Percentiles rank a stretch among this genome's conserved stretches.
Evolutionary conservation across 2,797 vertebrate species (phyloP).

Genomic region (Diplodus puntazzo): DNA sequence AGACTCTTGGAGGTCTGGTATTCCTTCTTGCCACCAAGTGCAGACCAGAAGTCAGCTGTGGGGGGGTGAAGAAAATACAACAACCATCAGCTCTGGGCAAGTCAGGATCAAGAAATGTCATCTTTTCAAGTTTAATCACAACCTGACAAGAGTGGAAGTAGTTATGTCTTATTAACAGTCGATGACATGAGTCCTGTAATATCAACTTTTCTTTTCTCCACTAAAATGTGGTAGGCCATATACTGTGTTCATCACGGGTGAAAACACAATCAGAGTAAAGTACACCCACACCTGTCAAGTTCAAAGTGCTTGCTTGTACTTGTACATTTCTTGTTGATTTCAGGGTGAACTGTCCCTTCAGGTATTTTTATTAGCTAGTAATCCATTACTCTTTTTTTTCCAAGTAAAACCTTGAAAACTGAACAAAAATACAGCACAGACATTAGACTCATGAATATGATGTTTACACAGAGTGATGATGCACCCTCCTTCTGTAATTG

Average conservation of each 20-base stretch:
- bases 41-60: slow-evolving; percentile 84
- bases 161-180: background rate
- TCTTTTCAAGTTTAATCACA: slow-evolving; percentile 1
- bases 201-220: too few species aligned
- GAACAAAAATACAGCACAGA: background rate
- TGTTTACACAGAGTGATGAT: background rate
- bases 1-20: slow-evolving; percentile 87
- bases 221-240: too few species aligned
- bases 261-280: too few species aligned
- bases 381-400: too few species aligned
- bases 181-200: too few species aligned
- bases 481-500: background rate
- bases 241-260: too few species aligned
- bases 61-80: slow-evolving; percentile 5
- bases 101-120: slow-evolving; percentile 17
- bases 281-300: too few species aligned
- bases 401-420: too few species aligned
- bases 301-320: too few species aligned
- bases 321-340: too few species aligned
- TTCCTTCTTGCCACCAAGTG: slow-evolving; percentile 85
- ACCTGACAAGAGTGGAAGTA: background rate
- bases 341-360: too few species aligned
- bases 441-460: background rate
- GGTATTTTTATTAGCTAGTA: too few species aligned
- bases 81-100: background rate